A percentile compares a stretch with the other conserved stretches of the same genome.
Evolutionary conservation across 1,140 invertebrate species (phyloP).

Genomic region (Lycorma delicatula): DNA sequence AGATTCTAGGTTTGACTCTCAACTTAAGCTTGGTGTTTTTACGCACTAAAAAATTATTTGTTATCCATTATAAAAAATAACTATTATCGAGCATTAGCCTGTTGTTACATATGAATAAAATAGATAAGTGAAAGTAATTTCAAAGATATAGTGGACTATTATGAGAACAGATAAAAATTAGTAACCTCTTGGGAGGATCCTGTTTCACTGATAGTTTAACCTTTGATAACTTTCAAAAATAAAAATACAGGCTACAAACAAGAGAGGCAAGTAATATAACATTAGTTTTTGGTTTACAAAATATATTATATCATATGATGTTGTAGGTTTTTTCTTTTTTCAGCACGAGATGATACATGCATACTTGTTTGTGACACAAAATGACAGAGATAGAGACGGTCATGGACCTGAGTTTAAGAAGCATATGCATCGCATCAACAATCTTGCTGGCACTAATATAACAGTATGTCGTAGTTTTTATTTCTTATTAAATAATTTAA

Average conservation of each 20-base stretch:
- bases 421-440: conserved; percentile 92
- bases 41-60: no score
- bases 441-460: conserved; percentile 75
- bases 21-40: no score
- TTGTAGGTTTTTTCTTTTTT: conserved; percentile 30
- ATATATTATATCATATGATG: conserved; percentile 1
- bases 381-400: conserved; percentile 74
- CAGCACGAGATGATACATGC: conserved; percentile 99
- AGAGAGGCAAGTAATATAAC: neutral
- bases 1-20: no score
- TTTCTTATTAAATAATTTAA: no score
- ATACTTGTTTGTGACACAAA: conserved; percentile 81
- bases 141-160: no score
- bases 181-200: neutral
- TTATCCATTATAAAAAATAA: no score
- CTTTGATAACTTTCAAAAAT: neutral
- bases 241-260: neutral
- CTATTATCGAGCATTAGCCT: no score
- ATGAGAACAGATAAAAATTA: no score
- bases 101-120: neutral
- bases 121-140: neutral
- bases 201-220: neutral
- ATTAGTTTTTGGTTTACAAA: neutral
- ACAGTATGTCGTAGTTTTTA: conserved; percentile 48
- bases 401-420: conserved; percentile 91